Evolutionary conservation across 2,888 invertebrate species (phyloP).

Genomic region (Stratiomys singularior): DNA sequence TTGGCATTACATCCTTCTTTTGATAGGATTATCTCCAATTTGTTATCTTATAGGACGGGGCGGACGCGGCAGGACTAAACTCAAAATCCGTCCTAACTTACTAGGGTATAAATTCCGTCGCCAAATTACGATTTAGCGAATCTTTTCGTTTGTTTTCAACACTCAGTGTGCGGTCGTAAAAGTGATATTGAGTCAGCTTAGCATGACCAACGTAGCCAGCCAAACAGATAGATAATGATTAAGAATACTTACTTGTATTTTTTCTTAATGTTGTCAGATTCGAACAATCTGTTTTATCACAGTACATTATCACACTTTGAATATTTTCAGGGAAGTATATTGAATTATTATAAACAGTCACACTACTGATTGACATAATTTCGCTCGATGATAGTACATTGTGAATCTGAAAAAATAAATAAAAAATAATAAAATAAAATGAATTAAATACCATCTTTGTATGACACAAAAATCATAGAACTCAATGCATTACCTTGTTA

Average conservation of each 20-base stretch:
- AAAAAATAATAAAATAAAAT: not conserved
- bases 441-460: not conserved
- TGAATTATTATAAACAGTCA: slow-evolving; percentile 73
- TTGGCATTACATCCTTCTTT: too few relatives aligned
- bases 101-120: too few relatives aligned
- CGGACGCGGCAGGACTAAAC: too few relatives aligned
- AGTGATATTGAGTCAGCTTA: too few relatives aligned
- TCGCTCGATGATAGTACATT: slow-evolving; percentile 60
- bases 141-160: too few relatives aligned
- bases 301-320: slow-evolving; percentile 71
- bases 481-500: slow-evolving; percentile 57
- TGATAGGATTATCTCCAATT: too few relatives aligned
- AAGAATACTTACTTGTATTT: slow-evolving; percentile 67
- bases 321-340: slow-evolving; percentile 77
- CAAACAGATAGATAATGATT: too few relatives aligned
- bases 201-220: too few relatives aligned
- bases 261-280: slow-evolving; percentile 67
- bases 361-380: slow-evolving; percentile 67
- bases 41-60: too few relatives aligned
- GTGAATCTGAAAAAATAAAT: slow-evolving; percentile 52
- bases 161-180: too few relatives aligned
- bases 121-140: too few relatives aligned
- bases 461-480: not conserved
- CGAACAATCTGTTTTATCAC: slow-evolving; percentile 70
- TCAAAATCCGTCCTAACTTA: too few relatives aligned